Evolutionary conservation across 92 coral and sea anemone genomes (phyloP), one percentile per base, ranked within the genome.

Genomic region (Epizoanthus scotinus): DNA sequence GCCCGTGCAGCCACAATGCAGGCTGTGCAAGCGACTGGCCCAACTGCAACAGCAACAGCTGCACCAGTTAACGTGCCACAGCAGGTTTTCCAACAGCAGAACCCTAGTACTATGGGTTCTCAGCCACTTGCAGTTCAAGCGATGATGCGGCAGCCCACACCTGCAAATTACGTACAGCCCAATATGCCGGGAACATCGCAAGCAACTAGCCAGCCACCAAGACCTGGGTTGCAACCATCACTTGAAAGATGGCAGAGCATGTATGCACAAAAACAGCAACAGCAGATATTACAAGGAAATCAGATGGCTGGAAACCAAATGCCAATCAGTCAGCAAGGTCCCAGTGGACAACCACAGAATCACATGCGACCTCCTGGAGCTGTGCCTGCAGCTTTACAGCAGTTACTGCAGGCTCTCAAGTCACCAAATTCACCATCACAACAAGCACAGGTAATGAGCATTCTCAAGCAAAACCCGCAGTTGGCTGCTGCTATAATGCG

Each of bases 391-490:
- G 78, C 91, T 9, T 75, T 93, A 66, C 94, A 90, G 66, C 94
- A 93, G 69, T 74, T 93, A 50, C 77, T 93, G 78, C 94, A 90
- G 31, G 86, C 89, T 25, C 67, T 93, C 15, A 90, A 88, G 67
- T 58, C 89, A 14, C 97, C 93, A 26, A 86, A 82, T 63, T 70
- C 87, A 0, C 90, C 29, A 6, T 79, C 88, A 56, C 98, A 96
- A 75, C 91, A 91, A 78, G 99, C 99, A 8, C 93, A 93, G 65
- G 93, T 94, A 28, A 72, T 96, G 44, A 90, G 86, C 44, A 96
- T 96, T 79, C 91, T 96, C 73, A 91, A 92, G 61, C 94, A 91
- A 68, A 89, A 96, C 78, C 99, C 99, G 6, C 94, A 91, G 61
- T 82, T 96, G 55, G 92, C 90, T 77, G 84, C 91, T 54, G 94